Percentiles rank a stretch among this genome's conserved stretches.
phyloP scores from a whole-genome alignment of 2,113 vertebrate species.

The Irena cyanogastra region DNA sequence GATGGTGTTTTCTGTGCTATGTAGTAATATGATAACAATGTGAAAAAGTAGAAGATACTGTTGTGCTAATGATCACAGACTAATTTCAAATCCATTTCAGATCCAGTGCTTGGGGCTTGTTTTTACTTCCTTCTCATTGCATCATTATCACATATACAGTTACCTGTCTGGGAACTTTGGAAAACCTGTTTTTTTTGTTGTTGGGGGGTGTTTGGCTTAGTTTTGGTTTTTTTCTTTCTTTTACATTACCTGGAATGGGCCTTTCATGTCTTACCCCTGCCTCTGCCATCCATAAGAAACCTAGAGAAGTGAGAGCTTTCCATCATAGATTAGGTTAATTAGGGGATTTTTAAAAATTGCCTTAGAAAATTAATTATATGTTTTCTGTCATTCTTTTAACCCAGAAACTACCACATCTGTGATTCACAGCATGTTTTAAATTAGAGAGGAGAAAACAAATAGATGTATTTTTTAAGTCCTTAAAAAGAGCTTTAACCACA shows the following conservation, averaged over 20 bases:
- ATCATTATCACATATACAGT: background rate
- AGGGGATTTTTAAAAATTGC: accelerated
- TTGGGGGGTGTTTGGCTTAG: background rate
- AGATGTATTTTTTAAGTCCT: background rate
- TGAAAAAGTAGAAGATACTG: background rate
- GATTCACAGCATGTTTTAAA: background rate
- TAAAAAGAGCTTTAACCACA: background rate
- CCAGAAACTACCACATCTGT: background rate
- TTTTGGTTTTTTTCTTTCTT: background rate
- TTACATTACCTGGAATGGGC: background rate
- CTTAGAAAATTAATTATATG: background rate
- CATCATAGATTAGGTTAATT: background rate
- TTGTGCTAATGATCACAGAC: background rate
- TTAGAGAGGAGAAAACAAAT: background rate
- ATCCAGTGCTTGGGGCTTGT: background rate
- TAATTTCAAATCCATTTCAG: background rate
- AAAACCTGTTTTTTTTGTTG: background rate
- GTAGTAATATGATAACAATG: background rate
- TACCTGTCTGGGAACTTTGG: background rate
- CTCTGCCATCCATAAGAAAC: background rate
- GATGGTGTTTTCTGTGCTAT: background rate
- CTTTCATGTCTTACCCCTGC: background rate
- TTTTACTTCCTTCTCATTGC: background rate
- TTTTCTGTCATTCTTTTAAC: background rate
- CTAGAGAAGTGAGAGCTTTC: background rate